Evolutionary conservation across 1,140 invertebrate species (phyloP), one percentile per base, ranked within the genome.

Genomic region (Apis laboriosa): DNA sequence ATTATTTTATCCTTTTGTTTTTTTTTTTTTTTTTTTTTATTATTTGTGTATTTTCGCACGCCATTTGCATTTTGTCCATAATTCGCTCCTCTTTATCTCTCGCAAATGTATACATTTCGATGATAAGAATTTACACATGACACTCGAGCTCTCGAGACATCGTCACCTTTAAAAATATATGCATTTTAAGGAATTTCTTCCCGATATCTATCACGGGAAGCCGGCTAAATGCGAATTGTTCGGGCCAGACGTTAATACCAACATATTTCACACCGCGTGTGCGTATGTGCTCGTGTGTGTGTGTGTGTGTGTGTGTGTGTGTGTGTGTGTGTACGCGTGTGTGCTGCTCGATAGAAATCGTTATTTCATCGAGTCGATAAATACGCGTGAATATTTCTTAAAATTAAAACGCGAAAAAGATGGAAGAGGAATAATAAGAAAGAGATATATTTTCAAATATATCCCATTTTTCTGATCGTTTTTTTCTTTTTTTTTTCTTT

Each of bases 141-240:
- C n/a, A 21, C 21, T 34, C 34, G 34, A 9, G 13, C 13, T 7
- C 9, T 12, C 15, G 7, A 17, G 64, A n/a, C 8, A 58, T 80
- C 56, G 66, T 75, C 60, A 67, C 71, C 79, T 66, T 80, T 66
- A 74, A 75, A 75, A n/a, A 43, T 34, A 34, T 49, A 7, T 24
- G n/a, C 28, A 80, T 64, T 75, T 73, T 75, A 61, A 79, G 58
- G 67, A 71, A 72, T 75, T 74, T 74, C 70, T 72, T 61, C n/a
- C 12, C 49, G 58, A 43, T 75, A 74, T 80, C 28, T 67, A 51
- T 49, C 79, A 55, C 13, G 8, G 71, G 79, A 80, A 80, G 71
- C 72, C 80, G 49, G 15, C 5, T 5, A 82, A 82, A 53, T 34
- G 74, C 13, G 64, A 67, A 77, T 82, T 82, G 80, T 77, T 77